Conservation (phyloP, 2,888 invertebrate genomes). For the Arrhopalites spinosus region DNA sequence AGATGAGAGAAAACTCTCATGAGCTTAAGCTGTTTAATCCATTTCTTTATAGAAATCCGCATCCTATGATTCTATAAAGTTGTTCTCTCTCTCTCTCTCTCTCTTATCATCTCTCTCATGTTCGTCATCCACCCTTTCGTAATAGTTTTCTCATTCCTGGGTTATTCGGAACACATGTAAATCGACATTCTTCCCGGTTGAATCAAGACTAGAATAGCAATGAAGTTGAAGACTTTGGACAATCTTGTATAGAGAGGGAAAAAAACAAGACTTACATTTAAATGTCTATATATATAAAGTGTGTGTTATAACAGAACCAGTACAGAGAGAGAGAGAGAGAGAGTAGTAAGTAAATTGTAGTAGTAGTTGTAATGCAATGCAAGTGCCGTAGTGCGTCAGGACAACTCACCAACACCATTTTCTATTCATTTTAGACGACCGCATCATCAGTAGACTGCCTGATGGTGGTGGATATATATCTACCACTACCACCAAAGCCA, state of each 20-base stretch:
- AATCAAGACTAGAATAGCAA: slow-evolving; percentile 40
- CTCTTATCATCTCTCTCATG: not conserved
- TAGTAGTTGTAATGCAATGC: not conserved
- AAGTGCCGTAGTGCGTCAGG: not conserved
- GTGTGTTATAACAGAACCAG: not conserved
- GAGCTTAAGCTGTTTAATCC: not conserved
- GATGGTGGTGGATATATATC: too few species aligned
- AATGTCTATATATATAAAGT: not conserved
- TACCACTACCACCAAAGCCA: too few species aligned
- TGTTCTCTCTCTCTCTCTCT: not conserved
- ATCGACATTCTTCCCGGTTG: slow-evolving; percentile 29
- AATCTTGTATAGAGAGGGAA: not conserved
- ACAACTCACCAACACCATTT: slow-evolving; percentile 3
- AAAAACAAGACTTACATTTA: not conserved
- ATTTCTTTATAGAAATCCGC: not conserved
- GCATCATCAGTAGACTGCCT: slow-evolving; percentile 1
- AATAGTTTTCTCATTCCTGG: slow-evolving; percentile 17
- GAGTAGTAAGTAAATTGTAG: not conserved
- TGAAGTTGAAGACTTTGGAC: slow-evolving; percentile 19
- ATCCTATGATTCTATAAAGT: not conserved
- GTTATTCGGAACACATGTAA: slow-evolving; percentile 33
- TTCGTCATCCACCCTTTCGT: not conserved
- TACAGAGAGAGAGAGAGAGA: slow-evolving; percentile 25
- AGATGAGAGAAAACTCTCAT: not conserved
- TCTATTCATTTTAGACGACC: slow-evolving; percentile 3